Evolutionary conservation across 37 sponge, comb jelly and placozoan species (phyloP).

Genomic region (Haliclona indistincta): DNA sequence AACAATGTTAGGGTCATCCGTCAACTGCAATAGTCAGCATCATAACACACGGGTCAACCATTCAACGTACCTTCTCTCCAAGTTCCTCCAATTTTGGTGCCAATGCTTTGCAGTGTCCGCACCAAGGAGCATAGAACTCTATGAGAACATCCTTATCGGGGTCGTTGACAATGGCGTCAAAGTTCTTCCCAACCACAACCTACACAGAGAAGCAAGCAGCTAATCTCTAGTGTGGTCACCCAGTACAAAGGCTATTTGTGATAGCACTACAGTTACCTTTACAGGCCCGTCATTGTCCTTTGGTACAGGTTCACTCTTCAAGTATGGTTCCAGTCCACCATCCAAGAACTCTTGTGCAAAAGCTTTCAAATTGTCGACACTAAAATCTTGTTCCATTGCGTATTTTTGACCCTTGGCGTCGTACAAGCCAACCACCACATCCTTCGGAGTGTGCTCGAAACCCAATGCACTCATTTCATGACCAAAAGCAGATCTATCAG

Average conservation of each 20-base stretch:
- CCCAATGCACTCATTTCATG: conserved; percentile 68
- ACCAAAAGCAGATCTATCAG: conserved; percentile 35
- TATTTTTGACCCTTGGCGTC: conserved; percentile 74
- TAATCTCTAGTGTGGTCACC: no score
- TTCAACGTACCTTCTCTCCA: conserved; percentile 69
- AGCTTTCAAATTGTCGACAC: conserved; percentile 65
- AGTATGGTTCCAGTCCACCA: conserved; percentile 75
- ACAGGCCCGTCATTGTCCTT: conserved; percentile 83
- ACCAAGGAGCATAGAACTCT: conserved; percentile 97
- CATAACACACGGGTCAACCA: not conserved
- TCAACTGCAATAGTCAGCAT: conserved; percentile 31
- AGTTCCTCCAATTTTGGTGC: conserved; percentile 92
- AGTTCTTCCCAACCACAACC: conserved; percentile 87
- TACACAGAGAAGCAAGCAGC: conserved; percentile 9
- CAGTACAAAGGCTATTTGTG: no score
- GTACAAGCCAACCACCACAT: conserved; percentile 49
- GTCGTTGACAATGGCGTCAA: conserved; percentile 88
- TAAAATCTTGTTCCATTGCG: conserved; percentile 70
- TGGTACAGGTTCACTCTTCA: conserved; percentile 89
- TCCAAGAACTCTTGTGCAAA: conserved; percentile 68
- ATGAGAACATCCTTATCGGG: conserved; percentile 82
- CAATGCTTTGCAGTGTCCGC: conserved; percentile 93
- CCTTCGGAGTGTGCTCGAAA: conserved; percentile 10
- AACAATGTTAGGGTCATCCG: conserved; percentile 77
- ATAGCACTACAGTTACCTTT: conserved; percentile 58